These are phyloP conservation scores for Danio kyathit DNA, from an alignment of 2,797 vertebrate species.

Conservation along the genomic window DNA sequence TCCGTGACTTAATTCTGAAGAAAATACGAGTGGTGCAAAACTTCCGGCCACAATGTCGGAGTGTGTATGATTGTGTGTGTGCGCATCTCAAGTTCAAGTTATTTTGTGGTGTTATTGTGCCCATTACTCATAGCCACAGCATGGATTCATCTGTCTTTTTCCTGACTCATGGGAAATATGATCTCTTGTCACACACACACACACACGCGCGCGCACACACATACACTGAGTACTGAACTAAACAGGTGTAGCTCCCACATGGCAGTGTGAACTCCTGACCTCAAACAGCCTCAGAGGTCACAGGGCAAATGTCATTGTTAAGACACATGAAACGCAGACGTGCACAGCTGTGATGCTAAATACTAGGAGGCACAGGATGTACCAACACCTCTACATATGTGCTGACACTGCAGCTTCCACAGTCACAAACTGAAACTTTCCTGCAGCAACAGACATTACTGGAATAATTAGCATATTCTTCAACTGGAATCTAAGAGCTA, in stretches of 20 bases:
- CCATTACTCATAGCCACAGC: slow-evolving; percentile 59
- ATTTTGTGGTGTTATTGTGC: slow-evolving; percentile 56
- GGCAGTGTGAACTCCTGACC: slow-evolving; percentile 35
- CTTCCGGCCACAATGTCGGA: slow-evolving; percentile 14
- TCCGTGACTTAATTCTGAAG: slow-evolving; percentile 4
- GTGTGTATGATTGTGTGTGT: slow-evolving; percentile 18
- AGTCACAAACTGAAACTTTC: slow-evolving; percentile 17
- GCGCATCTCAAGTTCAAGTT: slow-evolving; percentile 41
- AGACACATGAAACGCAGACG: slow-evolving; percentile 35
- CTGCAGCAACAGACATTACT: not conserved
- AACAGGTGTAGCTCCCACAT: slow-evolving; percentile 48
- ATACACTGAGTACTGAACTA: slow-evolving; percentile 22
- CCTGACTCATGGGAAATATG: slow-evolving; percentile 57
- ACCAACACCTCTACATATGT: slow-evolving; percentile 32
- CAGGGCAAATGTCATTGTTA: slow-evolving; percentile 34
- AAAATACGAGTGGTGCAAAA: slow-evolving; percentile 18
- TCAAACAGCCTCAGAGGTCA: slow-evolving; percentile 19
- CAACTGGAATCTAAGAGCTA: too few relatives aligned
- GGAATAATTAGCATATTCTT: not conserved
- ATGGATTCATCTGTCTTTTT: slow-evolving; percentile 51
- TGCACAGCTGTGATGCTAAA: slow-evolving; percentile 56
- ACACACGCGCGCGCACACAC: slow-evolving; percentile 17
- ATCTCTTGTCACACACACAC: slow-evolving; percentile 30
- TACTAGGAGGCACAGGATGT: slow-evolving; percentile 43
- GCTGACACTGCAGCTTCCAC: not conserved